Evolutionary conservation across 2,888 invertebrate genomes (phyloP).

Genomic region (Caenorhabditis sp.): DNA sequence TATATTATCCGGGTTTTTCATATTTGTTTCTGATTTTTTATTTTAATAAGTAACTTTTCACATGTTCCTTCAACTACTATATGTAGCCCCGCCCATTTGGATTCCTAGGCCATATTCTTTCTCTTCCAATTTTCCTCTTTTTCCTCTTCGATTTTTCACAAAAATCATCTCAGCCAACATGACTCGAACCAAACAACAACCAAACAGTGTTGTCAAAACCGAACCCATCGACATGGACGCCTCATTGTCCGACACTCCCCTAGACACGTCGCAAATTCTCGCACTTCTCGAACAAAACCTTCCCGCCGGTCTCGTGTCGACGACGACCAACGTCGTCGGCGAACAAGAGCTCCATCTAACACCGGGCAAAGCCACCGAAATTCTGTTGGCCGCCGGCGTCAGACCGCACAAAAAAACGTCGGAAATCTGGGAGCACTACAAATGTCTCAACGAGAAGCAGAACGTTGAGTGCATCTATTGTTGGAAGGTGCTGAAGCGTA

Average conservation of each 20-base stretch:
- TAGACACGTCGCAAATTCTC: conserved; percentile 28
- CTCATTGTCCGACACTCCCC: neutral
- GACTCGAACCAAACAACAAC: conserved; percentile 29
- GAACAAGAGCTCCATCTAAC: neutral
- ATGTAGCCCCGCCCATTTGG: too few species aligned
- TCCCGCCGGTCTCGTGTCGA: conserved; percentile 6
- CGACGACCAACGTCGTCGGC: neutral
- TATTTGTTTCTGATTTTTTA: too few species aligned
- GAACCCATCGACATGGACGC: neutral
- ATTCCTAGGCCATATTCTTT: too few species aligned
- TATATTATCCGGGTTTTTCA: too few species aligned
- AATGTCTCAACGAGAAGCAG: conserved; percentile 44
- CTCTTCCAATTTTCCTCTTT: too few species aligned
- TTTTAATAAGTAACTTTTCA: too few species aligned
- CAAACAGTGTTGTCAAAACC: conserved; percentile 1
- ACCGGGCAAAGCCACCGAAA: conserved; percentile 14
- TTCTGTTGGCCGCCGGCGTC: conserved; percentile 32
- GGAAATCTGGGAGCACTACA: conserved; percentile 65
- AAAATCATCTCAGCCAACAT: too few species aligned
- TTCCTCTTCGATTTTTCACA: too few species aligned
- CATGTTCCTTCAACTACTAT: too few species aligned
- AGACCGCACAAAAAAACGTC: conserved; percentile 49
- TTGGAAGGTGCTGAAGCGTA: conserved; percentile 57
- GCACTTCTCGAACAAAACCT: conserved; percentile 27
- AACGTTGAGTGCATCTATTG: conserved; percentile 63